Conservation (phyloP, 2,113 vertebrate genomes). For the Caranx melampygus region DNA sequence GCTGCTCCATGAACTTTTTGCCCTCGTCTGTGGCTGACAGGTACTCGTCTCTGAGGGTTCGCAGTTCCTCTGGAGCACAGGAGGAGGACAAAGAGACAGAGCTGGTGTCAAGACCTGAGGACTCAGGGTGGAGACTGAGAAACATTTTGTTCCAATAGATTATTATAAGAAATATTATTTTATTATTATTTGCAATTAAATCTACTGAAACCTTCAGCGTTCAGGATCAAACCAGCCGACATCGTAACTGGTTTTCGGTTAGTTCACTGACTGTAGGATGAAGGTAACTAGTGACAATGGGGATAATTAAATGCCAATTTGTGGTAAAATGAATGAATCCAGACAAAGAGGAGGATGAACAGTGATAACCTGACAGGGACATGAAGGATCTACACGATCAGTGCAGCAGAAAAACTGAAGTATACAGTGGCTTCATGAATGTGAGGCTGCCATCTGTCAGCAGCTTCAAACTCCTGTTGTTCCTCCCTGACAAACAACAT, state of each 20-base stretch:
- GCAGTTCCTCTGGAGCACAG: constrained; percentile 86
- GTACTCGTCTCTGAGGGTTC: constrained; percentile 88
- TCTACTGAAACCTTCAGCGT: not conserved
- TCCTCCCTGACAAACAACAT: not conserved
- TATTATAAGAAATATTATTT: not conserved
- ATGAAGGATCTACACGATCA: too few relatives aligned
- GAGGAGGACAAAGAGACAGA: not conserved
- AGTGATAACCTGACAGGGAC: too few relatives aligned
- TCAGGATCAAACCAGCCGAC: not conserved
- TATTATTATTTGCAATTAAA: not conserved
- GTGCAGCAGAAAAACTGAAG: too few relatives aligned
- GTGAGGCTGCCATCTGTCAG: too few relatives aligned
- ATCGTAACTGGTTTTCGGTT: not conserved
- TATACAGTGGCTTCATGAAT: too few relatives aligned
- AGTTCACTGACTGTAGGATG: not conserved
- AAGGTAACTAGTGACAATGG: too few relatives aligned
- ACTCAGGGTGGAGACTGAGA: not conserved
- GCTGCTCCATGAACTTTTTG: constrained; percentile 89
- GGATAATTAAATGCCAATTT: too few relatives aligned
- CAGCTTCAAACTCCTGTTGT: not conserved
- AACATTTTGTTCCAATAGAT: not conserved
- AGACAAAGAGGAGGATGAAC: too few relatives aligned
- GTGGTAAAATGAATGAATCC: too few relatives aligned
- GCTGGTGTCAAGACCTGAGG: not conserved
- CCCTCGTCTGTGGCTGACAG: constrained; percentile 83